A percentile compares a stretch with the other conserved stretches of the same genome.
These are phyloP conservation scores for Trichomalopsis sarcophagae DNA, from an alignment of 1,140 invertebrate genomes.

Conservation along the genomic window DNA sequence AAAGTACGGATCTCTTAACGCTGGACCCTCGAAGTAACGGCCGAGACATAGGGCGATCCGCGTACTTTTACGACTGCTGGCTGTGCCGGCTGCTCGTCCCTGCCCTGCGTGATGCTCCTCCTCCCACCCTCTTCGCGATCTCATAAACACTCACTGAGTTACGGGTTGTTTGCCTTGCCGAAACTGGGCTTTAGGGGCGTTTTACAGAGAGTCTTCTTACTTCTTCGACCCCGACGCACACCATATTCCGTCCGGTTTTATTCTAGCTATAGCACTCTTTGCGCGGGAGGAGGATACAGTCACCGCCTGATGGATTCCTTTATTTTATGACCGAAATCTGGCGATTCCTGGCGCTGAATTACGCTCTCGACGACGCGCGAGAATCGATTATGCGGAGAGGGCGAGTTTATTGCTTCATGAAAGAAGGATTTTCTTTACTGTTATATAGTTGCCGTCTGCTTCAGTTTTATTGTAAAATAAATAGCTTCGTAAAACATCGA, in stretches of 20 bases:
- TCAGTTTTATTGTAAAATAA: neutral
- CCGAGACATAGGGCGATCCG: constrained; percentile 63
- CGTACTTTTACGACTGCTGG: constrained; percentile 67
- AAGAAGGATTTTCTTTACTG: constrained; percentile 12
- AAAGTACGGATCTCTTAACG: constrained; percentile 55
- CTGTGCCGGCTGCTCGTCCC: neutral
- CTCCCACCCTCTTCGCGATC: constrained; percentile 53
- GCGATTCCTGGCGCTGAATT: constrained; percentile 1
- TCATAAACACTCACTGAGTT: constrained; percentile 73
- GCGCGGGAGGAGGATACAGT: neutral
- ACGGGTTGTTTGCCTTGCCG: constrained; percentile 69
- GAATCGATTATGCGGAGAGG: constrained; percentile 17
- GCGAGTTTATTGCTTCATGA: constrained; percentile 30
- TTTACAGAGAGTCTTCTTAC: constrained; percentile 53
- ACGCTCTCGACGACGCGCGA: neutral
- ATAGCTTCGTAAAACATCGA: neutral
- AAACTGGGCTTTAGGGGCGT: constrained; percentile 64
- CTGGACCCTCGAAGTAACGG: constrained; percentile 58
- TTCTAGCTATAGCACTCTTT: neutral
- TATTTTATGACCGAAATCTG: constrained; percentile 35
- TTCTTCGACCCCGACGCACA: neutral
- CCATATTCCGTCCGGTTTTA: constrained; percentile 13
- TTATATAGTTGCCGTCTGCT: neutral
- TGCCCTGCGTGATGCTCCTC: neutral
- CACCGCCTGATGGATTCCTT: constrained; percentile 21